These are phyloP conservation scores for Vanessa tameamea DNA, from an alignment of 1,140 invertebrate genomes.

Conservation along the genomic window DNA sequence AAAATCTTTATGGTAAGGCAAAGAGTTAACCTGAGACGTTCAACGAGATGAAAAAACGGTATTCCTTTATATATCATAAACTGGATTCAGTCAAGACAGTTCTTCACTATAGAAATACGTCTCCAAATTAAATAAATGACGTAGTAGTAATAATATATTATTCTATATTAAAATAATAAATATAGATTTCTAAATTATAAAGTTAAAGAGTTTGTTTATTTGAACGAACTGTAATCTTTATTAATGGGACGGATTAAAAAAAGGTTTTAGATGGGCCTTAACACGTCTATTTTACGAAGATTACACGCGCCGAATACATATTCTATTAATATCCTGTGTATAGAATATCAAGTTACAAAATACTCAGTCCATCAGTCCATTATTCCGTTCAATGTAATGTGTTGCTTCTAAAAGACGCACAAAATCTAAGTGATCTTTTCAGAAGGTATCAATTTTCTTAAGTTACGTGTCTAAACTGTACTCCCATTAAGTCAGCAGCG, in stretches of 20 bases:
- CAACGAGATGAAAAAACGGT: constrained; percentile 34
- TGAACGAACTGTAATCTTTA: too few relatives aligned
- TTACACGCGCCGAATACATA: too few relatives aligned
- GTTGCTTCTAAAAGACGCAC: constrained; percentile 9
- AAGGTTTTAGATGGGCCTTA: too few relatives aligned
- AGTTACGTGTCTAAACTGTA: constrained; percentile 49
- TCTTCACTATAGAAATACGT: constrained; percentile 46
- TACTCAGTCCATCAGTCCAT: background rate
- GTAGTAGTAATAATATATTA: background rate
- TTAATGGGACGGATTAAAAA: too few relatives aligned
- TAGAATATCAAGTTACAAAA: background rate
- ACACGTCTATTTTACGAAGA: background rate
- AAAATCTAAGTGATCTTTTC: constrained; percentile 22
- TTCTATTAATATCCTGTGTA: too few relatives aligned
- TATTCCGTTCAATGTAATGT: background rate
- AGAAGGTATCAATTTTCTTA: constrained; percentile 51
- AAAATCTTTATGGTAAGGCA: background rate
- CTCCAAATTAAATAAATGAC: background rate
- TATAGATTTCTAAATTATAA: background rate
- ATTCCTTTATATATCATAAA: constrained; percentile 39
- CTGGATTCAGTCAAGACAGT: constrained; percentile 44
- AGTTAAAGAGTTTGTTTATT: too few relatives aligned
- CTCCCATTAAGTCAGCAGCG: constrained; percentile 54
- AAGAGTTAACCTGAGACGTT: constrained; percentile 9
- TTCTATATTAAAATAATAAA: too few relatives aligned